These are phyloP conservation scores for Micronisus gabar DNA, from an alignment of 2,113 vertebrate genomes.

Conservation along the genomic window DNA sequence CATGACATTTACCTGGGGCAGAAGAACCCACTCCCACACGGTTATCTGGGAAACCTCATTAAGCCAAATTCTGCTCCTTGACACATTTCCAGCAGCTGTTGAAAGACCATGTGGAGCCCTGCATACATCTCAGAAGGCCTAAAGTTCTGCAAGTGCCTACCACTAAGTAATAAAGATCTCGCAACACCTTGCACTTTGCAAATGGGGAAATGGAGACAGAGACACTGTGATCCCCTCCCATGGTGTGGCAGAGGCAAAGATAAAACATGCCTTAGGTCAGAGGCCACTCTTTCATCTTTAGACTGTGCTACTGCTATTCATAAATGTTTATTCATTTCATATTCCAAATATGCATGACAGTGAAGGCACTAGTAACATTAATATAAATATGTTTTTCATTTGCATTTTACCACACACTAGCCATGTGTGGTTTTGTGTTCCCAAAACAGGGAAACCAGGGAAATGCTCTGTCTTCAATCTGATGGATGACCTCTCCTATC, in stretches of 20 bases:
- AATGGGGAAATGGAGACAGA: neutral
- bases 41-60: conserved; percentile 1
- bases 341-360: neutral
- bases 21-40: neutral
- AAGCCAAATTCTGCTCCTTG: neutral
- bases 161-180: neutral
- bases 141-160: neutral
- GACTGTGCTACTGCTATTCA: neutral
- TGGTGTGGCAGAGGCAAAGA: neutral
- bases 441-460: neutral
- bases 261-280: accelerated
- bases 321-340: neutral
- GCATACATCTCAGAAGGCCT: neutral
- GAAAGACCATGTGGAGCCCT: neutral
- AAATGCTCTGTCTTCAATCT: neutral
- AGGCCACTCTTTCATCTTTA: neutral
- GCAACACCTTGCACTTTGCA: neutral
- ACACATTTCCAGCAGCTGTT: neutral
- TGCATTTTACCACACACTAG: neutral
- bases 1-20: neutral
- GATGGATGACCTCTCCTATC: neutral
- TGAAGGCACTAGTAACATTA: neutral
- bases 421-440: neutral
- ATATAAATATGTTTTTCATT: neutral
- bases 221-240: neutral